Percentiles rank a stretch among this genome's conserved stretches.
Evolutionary conservation across 2,113 vertebrate species (phyloP).

Genomic region (Elgaria multicarinata): DNA sequence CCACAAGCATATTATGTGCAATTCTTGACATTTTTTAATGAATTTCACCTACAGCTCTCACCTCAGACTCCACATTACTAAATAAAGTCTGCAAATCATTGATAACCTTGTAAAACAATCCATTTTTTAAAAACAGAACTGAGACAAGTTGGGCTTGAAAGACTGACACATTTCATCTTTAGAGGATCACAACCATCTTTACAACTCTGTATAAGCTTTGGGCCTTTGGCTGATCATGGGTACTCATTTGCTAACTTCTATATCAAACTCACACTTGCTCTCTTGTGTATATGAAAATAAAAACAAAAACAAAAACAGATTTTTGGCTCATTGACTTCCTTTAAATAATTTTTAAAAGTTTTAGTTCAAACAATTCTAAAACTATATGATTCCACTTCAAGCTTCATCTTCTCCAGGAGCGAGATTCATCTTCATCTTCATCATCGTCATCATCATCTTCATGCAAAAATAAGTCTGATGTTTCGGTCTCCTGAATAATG

Average conservation of each 20-base stretch:
- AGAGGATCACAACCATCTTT: constrained; percentile 65
- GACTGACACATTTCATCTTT: constrained; percentile 13
- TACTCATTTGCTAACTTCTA: constrained; percentile 71
- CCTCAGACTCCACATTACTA: constrained; percentile 70
- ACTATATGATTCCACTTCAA: constrained; percentile 76
- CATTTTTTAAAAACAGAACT: constrained; percentile 72
- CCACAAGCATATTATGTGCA: constrained; percentile 51
- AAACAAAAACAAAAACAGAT: constrained; percentile 71
- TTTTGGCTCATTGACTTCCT: constrained; percentile 83
- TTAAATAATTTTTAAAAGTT: constrained; percentile 84
- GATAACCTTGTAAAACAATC: constrained; percentile 77
- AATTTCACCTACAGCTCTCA: constrained; percentile 70
- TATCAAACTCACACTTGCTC: constrained; percentile 71
- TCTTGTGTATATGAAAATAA: constrained; percentile 72
- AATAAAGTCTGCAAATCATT: constrained; percentile 80
- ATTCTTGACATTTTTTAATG: constrained; percentile 58
- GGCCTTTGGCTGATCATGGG: constrained; percentile 80
- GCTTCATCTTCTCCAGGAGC: constrained; percentile 97
- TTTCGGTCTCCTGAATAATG: constrained; percentile 85
- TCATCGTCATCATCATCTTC: constrained; percentile 97
- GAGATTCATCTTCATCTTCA: constrained; percentile 94
- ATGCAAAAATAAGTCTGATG: constrained; percentile 88
- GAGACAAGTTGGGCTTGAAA: constrained; percentile 78
- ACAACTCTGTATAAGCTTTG: constrained; percentile 69
- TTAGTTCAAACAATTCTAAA: constrained; percentile 80